phyloP scores from a whole-genome alignment of 1,140 invertebrate genomes.

The Bombus haemorrhoidalis region DNA sequence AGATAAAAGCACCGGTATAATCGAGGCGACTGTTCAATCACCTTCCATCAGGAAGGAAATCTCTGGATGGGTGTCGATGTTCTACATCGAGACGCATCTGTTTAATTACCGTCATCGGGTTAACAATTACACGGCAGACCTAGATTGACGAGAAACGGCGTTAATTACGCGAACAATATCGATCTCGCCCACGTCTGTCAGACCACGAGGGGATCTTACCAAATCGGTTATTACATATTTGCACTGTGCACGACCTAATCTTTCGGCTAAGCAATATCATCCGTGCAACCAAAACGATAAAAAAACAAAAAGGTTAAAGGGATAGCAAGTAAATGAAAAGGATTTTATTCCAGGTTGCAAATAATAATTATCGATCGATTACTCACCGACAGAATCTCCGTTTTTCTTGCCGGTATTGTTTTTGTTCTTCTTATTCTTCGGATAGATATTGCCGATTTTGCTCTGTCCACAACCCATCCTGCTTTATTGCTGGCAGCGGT shows the following conservation, averaged over 20 bases:
- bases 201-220: neutral
- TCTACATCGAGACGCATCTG: conserved; percentile 29
- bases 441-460: conserved; percentile 84
- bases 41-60: neutral
- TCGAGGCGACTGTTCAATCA: neutral
- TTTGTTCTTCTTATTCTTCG: conserved; percentile 84
- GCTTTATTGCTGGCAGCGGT: conserved; percentile 49
- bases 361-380: neutral
- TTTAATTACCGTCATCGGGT: conserved; percentile 45
- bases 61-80: conserved; percentile 20
- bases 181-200: neutral
- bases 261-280: neutral
- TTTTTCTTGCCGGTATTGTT: conserved; percentile 80
- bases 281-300: rapidly evolving
- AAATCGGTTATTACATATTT: conserved; percentile 3
- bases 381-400: conserved; percentile 79
- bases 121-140: conserved; percentile 36
- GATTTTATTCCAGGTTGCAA: too few relatives aligned
- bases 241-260: neutral
- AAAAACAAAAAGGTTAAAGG: rapidly evolving
- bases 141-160: conserved; percentile 39
- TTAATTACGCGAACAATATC: conserved; percentile 43
- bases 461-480: conserved; percentile 85
- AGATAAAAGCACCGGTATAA: neutral
- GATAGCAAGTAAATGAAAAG: neutral